phyloP scores from a whole-genome alignment of 2,113 vertebrate genomes.

The Cynoglossus semilaevis region DNA sequence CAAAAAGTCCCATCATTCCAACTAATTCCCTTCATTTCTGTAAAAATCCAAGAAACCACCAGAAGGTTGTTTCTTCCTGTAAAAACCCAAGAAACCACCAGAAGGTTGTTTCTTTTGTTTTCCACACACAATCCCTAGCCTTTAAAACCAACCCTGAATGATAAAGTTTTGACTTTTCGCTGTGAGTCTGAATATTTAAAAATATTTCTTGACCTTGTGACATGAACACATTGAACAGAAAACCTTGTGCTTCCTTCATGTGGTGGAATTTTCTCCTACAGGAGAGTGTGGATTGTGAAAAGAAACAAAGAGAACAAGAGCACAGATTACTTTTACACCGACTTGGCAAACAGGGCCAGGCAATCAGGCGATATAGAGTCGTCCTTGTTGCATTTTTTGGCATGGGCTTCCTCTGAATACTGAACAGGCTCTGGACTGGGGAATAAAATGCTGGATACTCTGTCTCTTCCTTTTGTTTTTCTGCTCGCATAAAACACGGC shows the following conservation, averaged over 20 bases:
- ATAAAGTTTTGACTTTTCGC: neutral
- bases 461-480: slow-evolving; percentile 48
- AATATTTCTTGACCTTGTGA: slow-evolving; percentile 4
- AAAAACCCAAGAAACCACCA: too few relatives aligned
- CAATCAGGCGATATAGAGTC: slow-evolving; percentile 41
- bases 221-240: slow-evolving; percentile 4
- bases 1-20: too few relatives aligned
- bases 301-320: slow-evolving; percentile 41
- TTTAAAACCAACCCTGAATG: neutral
- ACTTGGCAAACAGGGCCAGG: slow-evolving; percentile 42
- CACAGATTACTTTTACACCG: slow-evolving; percentile 42
- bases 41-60: too few relatives aligned
- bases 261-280: slow-evolving; percentile 8
- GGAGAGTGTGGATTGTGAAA: slow-evolving; percentile 20
- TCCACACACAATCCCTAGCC: neutral
- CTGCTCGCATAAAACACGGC: slow-evolving; percentile 22
- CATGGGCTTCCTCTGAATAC: slow-evolving; percentile 37
- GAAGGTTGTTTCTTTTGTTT: neutral
- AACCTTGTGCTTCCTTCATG: slow-evolving; percentile 8
- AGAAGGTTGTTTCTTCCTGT: neutral
- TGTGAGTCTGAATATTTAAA: neutral
- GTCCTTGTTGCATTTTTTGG: slow-evolving; percentile 33
- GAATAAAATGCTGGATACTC: slow-evolving; percentile 40
- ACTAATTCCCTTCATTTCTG: too few relatives aligned
- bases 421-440: slow-evolving; percentile 40